A percentile compares a stretch with the other conserved stretches of the same genome.
These are phyloP conservation scores for Callithrix jacchus DNA, from an alignment of 2,113 vertebrate species.

Conservation along the genomic window DNA sequence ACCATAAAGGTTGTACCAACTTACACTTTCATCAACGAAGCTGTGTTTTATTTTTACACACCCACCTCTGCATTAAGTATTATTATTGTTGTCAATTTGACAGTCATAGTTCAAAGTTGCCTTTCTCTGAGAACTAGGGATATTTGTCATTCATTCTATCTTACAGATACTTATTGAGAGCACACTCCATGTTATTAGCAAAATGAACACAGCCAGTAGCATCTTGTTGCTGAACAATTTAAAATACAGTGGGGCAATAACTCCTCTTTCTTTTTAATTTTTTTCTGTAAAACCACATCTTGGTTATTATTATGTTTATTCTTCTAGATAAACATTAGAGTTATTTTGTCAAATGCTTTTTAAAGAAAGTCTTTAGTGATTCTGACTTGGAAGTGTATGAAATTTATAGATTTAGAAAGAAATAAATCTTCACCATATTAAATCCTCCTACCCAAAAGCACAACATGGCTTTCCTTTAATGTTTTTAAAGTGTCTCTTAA, in stretches of 20 bases:
- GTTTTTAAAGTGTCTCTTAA: neutral
- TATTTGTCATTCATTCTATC: neutral
- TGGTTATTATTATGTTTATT: neutral
- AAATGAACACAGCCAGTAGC: neutral
- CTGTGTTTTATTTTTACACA: neutral
- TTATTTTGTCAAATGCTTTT: neutral
- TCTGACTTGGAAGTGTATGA: neutral
- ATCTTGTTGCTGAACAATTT: neutral
- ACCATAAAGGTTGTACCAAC: neutral
- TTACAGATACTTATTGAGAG: neutral
- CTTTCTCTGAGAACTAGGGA: neutral
- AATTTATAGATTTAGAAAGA: slow-evolving; percentile 22
- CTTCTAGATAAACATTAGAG: neutral
- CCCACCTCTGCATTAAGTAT: neutral
- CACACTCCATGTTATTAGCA: neutral
- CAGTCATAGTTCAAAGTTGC: neutral
- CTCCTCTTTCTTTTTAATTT: neutral
- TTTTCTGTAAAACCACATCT: neutral
- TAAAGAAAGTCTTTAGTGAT: neutral
- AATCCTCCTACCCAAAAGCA: neutral
- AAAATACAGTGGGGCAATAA: neutral
- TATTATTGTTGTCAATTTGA: neutral
- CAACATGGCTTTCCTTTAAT: neutral
- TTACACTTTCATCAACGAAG: neutral
- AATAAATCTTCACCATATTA: slow-evolving; percentile 13